Conservation (phyloP, 2,888 invertebrate genomes). For the Lepidochitona cinerea region DNA sequence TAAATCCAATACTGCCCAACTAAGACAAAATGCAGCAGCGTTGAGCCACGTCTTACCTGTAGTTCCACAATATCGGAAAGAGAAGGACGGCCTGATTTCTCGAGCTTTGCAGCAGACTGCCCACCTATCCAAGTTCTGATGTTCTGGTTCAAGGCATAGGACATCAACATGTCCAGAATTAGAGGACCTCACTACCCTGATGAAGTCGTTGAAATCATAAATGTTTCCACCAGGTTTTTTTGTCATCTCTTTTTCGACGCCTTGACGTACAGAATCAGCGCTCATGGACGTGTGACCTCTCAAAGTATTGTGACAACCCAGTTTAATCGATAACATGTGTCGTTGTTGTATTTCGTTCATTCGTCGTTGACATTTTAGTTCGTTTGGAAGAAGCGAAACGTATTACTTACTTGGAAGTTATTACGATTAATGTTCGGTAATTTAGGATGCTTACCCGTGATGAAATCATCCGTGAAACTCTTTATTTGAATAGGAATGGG, state of each 20-base stretch:
- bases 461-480: too few species aligned
- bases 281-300: slow-evolving; percentile 22
- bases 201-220: slow-evolving; percentile 1
- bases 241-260: slow-evolving; percentile 21
- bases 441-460: too few species aligned
- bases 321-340: too few species aligned
- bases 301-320: too few species aligned
- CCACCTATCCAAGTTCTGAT: slow-evolving; percentile 8
- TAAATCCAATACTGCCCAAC: too few species aligned
- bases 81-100: neutral
- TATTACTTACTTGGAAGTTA: too few species aligned
- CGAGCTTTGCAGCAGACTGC: slow-evolving; percentile 13
- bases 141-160: slow-evolving; percentile 10
- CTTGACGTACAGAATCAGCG: slow-evolving; percentile 24
- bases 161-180: slow-evolving; percentile 16
- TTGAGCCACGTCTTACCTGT: neutral
- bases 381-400: too few species aligned
- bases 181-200: slow-evolving; percentile 10
- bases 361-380: too few species aligned
- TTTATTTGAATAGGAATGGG: too few species aligned
- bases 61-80: neutral
- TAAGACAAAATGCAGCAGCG: neutral
- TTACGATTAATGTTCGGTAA: too few species aligned
- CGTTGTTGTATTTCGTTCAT: too few species aligned
- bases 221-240: slow-evolving; percentile 11